Evolutionary conservation across 2,797 vertebrate species (phyloP).

Genomic region (Siniperca scherzeri): DNA sequence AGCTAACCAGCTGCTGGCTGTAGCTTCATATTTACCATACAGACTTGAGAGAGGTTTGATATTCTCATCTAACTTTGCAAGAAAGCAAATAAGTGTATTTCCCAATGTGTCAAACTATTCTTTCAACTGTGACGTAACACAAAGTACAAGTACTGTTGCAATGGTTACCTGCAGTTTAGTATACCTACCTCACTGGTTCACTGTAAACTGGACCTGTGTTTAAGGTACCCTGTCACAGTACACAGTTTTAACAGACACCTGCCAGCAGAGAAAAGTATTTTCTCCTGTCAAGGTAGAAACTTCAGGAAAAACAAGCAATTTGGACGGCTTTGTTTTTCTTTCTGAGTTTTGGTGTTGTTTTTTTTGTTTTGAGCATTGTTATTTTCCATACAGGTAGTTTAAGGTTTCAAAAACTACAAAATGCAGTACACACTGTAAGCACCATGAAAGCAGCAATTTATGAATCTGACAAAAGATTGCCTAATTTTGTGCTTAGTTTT

Average conservation of each 20-base stretch:
- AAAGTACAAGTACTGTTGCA: conserved; percentile 14
- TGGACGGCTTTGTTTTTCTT: too few relatives aligned
- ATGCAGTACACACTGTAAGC: neutral
- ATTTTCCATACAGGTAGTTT: too few relatives aligned
- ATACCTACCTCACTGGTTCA: neutral
- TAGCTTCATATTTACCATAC: too few relatives aligned
- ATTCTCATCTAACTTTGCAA: too few relatives aligned
- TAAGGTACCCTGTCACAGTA: neutral
- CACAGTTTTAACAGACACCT: neutral
- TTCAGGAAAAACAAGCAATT: neutral
- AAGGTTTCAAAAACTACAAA: neutral
- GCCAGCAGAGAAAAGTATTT: neutral
- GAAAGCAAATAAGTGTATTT: neutral
- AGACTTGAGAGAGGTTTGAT: too few relatives aligned
- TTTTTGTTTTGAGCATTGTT: too few relatives aligned
- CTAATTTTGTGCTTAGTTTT: neutral
- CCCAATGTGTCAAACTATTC: neutral
- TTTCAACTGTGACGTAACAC: neutral
- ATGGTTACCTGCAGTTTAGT: conserved; percentile 17
- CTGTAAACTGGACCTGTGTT: neutral
- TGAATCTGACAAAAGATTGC: neutral
- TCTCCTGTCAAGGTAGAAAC: neutral
- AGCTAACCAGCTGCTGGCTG: too few relatives aligned
- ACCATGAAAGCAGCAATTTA: neutral
- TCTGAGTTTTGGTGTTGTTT: too few relatives aligned